These are phyloP conservation scores for Tapera naevia DNA, from an alignment of 2,797 vertebrate species.

Conservation along the genomic window DNA sequence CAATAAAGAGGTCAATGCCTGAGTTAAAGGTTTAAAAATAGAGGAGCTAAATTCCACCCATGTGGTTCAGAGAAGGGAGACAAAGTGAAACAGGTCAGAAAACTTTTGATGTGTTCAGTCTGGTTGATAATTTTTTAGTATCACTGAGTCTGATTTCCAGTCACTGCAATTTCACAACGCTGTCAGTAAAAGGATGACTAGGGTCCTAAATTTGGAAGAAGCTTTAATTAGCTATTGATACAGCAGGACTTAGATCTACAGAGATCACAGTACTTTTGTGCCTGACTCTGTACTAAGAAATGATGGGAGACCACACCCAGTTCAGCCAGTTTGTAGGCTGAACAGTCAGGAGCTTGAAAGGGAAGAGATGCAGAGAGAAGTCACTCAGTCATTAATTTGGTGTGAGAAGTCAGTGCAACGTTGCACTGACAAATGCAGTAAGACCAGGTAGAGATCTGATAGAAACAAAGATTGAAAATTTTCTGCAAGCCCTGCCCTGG, in stretches of 20 bases:
- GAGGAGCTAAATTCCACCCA: slow-evolving; percentile 52
- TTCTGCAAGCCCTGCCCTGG: background rate
- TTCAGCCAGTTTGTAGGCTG: background rate
- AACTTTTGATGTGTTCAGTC: slow-evolving; percentile 1
- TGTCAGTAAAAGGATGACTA: background rate
- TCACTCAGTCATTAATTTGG: background rate
- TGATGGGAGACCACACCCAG: background rate
- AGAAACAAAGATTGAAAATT: background rate
- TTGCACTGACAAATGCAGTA: background rate
- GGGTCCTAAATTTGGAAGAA: slow-evolving; percentile 26
- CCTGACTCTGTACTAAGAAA: background rate
- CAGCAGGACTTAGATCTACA: slow-evolving; percentile 15
- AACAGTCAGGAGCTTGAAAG: background rate
- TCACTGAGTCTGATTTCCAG: slow-evolving; percentile 5
- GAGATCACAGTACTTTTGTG: slow-evolving; percentile 26
- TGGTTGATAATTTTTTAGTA: background rate
- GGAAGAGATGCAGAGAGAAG: background rate
- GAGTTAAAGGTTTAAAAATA: slow-evolving; percentile 60
- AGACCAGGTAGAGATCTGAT: background rate
- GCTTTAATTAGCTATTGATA: slow-evolving; percentile 43
- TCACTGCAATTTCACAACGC: background rate
- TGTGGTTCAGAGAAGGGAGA: slow-evolving; percentile 36
- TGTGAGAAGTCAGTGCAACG: background rate
- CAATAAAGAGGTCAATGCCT: slow-evolving; percentile 48
- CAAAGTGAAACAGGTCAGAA: slow-evolving; percentile 54